Conservation (phyloP, 30 jellyfish, hydroid and myxozoan genomes). For the Chrysaora quinquecirrha region DNA sequence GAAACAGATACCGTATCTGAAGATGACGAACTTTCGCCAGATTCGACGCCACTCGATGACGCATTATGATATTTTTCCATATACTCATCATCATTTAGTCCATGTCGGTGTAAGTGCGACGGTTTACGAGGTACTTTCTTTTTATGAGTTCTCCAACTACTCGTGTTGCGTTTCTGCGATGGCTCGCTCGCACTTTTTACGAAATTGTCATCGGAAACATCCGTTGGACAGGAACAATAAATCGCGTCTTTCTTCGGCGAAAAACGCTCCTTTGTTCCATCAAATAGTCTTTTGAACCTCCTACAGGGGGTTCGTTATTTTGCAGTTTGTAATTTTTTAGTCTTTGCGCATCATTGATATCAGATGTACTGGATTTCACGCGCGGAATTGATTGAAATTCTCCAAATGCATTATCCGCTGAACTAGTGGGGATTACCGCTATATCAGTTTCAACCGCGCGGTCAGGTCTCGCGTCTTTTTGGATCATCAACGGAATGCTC, state of each 20-base stretch:
- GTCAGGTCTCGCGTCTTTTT: constrained; percentile 7
- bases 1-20: constrained; percentile 75
- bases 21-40: constrained; percentile 88
- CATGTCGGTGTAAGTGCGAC: constrained; percentile 55
- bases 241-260: constrained; percentile 65
- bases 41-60: constrained; percentile 92
- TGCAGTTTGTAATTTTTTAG: constrained; percentile 7
- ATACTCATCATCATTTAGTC: constrained; percentile 30
- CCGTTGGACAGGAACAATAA: constrained; percentile 73
- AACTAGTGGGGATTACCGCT: background rate
- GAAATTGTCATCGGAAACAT: constrained; percentile 47
- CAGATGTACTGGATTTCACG: background rate
- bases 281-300: background rate
- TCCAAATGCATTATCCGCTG: background rate
- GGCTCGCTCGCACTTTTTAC: constrained; percentile 37
- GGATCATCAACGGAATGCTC: constrained; percentile 40
- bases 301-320: background rate
- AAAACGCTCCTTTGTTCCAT: background rate
- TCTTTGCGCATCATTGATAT: background rate
- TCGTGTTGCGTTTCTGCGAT: constrained; percentile 55
- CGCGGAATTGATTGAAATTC: background rate
- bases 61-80: constrained; percentile 46
- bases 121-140: constrained; percentile 68
- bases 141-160: constrained; percentile 47
- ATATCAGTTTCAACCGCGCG: background rate